Conservation (phyloP, 2,113 vertebrate species). For the Albula glossodonta region DNA sequence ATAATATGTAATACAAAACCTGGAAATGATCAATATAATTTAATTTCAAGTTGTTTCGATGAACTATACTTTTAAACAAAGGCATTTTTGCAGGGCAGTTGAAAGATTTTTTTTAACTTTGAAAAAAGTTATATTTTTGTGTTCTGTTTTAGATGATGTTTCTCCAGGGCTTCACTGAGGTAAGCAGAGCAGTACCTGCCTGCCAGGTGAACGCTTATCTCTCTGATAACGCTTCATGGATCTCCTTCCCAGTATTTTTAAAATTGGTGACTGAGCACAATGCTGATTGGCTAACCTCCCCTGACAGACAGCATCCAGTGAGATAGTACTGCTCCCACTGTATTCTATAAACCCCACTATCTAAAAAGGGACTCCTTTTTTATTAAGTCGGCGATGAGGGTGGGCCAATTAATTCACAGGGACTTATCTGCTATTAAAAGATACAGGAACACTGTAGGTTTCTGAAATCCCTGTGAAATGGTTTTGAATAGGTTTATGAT, state of each 20-base stretch:
- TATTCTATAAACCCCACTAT: constrained; percentile 21
- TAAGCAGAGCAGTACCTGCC: not conserved
- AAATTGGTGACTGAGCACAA: constrained; percentile 9
- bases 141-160: not conserved
- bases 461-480: constrained; percentile 24
- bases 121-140: no score
- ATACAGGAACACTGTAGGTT: constrained; percentile 11
- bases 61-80: no score
- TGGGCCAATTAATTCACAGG: constrained; percentile 16
- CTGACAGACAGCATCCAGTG: constrained; percentile 15
- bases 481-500: constrained; percentile 24
- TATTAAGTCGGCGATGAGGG: not conserved
- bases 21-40: no score
- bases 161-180: not conserved
- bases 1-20: no score
- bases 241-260: constrained; percentile 18
- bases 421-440: constrained; percentile 33
- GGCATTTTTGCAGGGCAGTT: no score
- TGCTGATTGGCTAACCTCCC: not conserved
- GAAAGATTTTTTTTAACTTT: not conserved
- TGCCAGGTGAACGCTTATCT: constrained; percentile 7
- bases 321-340: constrained; percentile 18
- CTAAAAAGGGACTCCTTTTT: constrained; percentile 8
- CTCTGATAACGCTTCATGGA: constrained; percentile 2
- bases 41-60: no score